phyloP scores from a whole-genome alignment of 2,888 invertebrate genomes.

The Amiota minor region DNA sequence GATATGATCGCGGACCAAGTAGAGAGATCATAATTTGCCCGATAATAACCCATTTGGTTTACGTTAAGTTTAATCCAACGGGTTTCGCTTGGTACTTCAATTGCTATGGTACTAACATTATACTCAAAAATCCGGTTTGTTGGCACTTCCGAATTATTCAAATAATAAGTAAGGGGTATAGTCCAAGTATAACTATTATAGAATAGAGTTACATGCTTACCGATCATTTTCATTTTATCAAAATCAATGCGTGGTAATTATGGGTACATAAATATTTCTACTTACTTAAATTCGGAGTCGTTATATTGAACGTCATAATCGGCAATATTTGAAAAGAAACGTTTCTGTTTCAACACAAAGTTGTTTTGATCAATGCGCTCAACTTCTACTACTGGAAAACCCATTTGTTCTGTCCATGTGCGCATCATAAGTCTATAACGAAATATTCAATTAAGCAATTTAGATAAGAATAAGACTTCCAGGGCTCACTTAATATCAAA shows the following conservation, averaged over 20 bases:
- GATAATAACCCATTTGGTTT: constrained; percentile 87
- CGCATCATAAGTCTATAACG: constrained; percentile 80
- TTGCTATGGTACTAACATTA: constrained; percentile 29
- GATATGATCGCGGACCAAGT: constrained; percentile 77
- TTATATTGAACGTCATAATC: constrained; percentile 73
- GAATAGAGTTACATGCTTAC: constrained; percentile 54
- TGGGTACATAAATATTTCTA: background rate
- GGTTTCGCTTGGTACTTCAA: constrained; percentile 68
- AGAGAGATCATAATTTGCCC: constrained; percentile 83
- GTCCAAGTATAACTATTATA: constrained; percentile 84
- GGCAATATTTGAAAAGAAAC: constrained; percentile 82
- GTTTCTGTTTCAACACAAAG: constrained; percentile 79
- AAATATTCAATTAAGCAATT: constrained; percentile 11
- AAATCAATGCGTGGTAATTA: no score
- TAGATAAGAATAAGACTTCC: background rate
- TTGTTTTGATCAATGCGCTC: constrained; percentile 63
- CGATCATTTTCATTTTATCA: background rate
- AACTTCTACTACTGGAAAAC: constrained; percentile 84
- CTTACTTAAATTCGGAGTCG: constrained; percentile 74
- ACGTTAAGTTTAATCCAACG: constrained; percentile 88
- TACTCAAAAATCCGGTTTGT: constrained; percentile 62
- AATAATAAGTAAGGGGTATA: constrained; percentile 84
- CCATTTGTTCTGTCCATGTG: constrained; percentile 92
- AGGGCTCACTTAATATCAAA: constrained; percentile 70
- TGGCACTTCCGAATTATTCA: constrained; percentile 73